A percentile compares a stretch with the other conserved stretches of the same genome.
phyloP scores from a whole-genome alignment of 2,888 invertebrate genomes.

The Sturmia bella region DNA sequence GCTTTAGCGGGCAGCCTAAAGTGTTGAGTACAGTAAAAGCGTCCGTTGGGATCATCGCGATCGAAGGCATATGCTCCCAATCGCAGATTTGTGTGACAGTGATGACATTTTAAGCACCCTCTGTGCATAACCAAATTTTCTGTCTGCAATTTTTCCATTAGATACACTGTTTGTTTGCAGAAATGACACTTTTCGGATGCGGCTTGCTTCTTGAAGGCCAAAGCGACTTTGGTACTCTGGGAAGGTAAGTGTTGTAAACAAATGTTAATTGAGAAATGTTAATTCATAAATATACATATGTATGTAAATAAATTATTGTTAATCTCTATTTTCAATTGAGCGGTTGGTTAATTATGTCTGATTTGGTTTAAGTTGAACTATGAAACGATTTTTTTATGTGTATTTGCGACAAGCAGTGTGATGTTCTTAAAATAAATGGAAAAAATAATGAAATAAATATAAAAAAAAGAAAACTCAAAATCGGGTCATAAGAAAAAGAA shows the following conservation, averaged over 20 bases:
- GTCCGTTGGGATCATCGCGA: slow-evolving; percentile 86
- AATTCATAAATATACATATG: too few relatives aligned
- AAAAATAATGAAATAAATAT: slow-evolving; percentile 11
- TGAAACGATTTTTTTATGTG: slow-evolving; percentile 21
- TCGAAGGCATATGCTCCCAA: slow-evolving; percentile 89
- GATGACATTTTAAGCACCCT: slow-evolving; percentile 96
- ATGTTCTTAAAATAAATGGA: slow-evolving; percentile 26
- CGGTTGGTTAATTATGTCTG: slow-evolving; percentile 8
- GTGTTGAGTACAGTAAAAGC: slow-evolving; percentile 89
- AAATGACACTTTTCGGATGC: slow-evolving; percentile 91
- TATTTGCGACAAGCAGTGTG: slow-evolving; percentile 23
- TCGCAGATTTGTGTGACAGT: slow-evolving; percentile 92
- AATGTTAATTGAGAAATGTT: too few relatives aligned
- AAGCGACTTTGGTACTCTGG: slow-evolving; percentile 84
- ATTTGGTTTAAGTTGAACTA: slow-evolving; percentile 24
- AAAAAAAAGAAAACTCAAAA: slow-evolving; percentile 9
- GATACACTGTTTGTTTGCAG: slow-evolving; percentile 95
- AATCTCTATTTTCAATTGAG: slow-evolving; percentile 32
- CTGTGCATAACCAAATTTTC: slow-evolving; percentile 96
- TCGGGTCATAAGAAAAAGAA: slow-evolving; percentile 17
- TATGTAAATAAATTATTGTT: background rate
- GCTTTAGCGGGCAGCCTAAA: slow-evolving; percentile 86
- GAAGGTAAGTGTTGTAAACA: background rate
- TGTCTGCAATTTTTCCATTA: slow-evolving; percentile 94
- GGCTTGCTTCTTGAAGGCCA: slow-evolving; percentile 85